Evolutionary conservation across 2,888 invertebrate genomes (phyloP).

Genomic region (Melipona bicolor): DNA sequence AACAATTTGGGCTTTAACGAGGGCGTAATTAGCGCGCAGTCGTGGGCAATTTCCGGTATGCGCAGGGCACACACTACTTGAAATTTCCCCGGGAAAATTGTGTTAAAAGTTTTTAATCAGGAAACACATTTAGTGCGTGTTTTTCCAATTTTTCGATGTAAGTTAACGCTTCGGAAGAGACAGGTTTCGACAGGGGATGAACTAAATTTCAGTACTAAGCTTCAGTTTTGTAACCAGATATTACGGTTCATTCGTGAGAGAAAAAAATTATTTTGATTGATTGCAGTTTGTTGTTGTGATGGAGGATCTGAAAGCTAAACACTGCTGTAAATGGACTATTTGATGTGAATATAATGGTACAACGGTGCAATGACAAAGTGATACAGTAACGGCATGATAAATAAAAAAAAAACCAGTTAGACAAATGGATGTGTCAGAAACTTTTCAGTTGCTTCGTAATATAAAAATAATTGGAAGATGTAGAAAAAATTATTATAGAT

Average conservation of each 20-base stretch:
- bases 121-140: neutral
- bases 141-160: neutral
- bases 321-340: neutral
- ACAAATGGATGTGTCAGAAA: neutral
- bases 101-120: constrained; percentile 2
- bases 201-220: no score
- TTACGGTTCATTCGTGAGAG: neutral
- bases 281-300: neutral
- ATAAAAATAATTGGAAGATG: neutral
- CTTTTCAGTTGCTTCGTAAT: neutral
- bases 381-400: neutral
- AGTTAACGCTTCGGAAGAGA: neutral
- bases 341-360: neutral
- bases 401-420: neutral
- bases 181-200: neutral
- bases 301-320: neutral
- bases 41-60: neutral
- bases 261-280: neutral
- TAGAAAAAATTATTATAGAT: neutral
- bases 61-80: neutral
- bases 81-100: constrained; percentile 9
- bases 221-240: no score
- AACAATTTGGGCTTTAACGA: constrained; percentile 28
- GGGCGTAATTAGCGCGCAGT: neutral
- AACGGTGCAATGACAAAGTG: neutral